phyloP scores from a whole-genome alignment of 2,888 invertebrate species.

The Melikaiella ostensackeni region DNA sequence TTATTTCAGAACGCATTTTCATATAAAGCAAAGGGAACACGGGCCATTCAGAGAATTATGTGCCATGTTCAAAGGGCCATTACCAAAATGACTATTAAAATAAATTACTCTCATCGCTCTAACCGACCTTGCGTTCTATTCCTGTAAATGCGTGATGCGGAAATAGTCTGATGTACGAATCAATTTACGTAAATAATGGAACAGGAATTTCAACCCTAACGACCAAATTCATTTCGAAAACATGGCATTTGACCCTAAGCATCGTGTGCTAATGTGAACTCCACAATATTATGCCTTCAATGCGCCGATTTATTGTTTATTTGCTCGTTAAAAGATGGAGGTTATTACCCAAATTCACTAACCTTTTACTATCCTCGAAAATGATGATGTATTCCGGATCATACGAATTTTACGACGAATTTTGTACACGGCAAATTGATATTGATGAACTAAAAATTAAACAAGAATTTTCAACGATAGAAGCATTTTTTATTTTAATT shows the following conservation, averaged over 20 bases:
- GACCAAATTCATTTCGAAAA: conserved; percentile 43
- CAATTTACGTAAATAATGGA: conserved; percentile 72
- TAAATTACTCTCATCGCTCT: conserved; percentile 70
- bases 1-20: conserved; percentile 14
- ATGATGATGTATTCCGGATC: neutral
- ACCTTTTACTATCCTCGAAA: neutral
- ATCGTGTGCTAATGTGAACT: neutral
- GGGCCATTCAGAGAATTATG: conserved; percentile 60
- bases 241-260: neutral
- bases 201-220: conserved; percentile 51
- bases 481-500: neutral
- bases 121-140: conserved; percentile 45
- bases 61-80: conserved; percentile 70
- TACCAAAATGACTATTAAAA: conserved; percentile 75
- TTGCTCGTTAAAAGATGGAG: neutral
- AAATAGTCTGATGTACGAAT: conserved; percentile 68
- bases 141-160: conserved; percentile 53
- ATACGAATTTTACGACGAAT: neutral
- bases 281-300: neutral
- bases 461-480: neutral
- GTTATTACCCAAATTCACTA: neutral
- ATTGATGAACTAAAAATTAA: neutral
- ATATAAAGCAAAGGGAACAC: conserved; percentile 48
- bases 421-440: neutral
- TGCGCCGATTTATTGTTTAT: neutral